Conservation (phyloP, 2,888 invertebrate species). For the Hemicrepidius hirtus region DNA sequence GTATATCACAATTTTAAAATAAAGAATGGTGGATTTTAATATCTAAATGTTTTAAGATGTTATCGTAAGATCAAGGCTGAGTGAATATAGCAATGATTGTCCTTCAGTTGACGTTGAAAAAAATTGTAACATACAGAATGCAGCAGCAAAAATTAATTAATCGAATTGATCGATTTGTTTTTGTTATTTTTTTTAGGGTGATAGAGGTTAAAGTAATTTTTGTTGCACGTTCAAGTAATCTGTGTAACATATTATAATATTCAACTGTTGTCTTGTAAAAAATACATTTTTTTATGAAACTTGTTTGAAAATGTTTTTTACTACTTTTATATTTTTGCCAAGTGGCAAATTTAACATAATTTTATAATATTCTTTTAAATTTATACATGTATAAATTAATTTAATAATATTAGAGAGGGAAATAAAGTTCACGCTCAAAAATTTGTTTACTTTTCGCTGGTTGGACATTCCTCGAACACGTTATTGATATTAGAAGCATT, state of each 20-base stretch:
- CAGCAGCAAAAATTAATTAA: background rate
- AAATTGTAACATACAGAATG: background rate
- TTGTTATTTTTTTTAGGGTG: background rate
- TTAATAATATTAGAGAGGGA: background rate
- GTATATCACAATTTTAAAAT: background rate
- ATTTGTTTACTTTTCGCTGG: slow-evolving; percentile 15
- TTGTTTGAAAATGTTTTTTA: slow-evolving; percentile 23
- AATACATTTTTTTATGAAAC: background rate
- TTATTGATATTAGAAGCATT: slow-evolving; percentile 15
- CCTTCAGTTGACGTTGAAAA: background rate
- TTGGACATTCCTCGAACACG: slow-evolving; percentile 21
- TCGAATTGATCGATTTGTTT: background rate
- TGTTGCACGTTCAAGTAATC: background rate
- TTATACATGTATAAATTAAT: background rate
- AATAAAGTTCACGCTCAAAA: slow-evolving; percentile 12
- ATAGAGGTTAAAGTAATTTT: background rate
- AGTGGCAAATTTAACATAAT: background rate
- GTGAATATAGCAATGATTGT: slow-evolving; percentile 10
- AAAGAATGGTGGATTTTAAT: background rate
- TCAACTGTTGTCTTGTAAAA: background rate
- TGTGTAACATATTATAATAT: background rate
- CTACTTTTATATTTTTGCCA: slow-evolving; percentile 14
- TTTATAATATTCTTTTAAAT: background rate
- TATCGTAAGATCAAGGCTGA: background rate
- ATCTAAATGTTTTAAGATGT: background rate